A percentile compares a stretch with the other conserved stretches of the same genome.
These are phyloP conservation scores for Metallyticus violacea DNA, from an alignment of 2,888 invertebrate species.

Conservation along the genomic window DNA sequence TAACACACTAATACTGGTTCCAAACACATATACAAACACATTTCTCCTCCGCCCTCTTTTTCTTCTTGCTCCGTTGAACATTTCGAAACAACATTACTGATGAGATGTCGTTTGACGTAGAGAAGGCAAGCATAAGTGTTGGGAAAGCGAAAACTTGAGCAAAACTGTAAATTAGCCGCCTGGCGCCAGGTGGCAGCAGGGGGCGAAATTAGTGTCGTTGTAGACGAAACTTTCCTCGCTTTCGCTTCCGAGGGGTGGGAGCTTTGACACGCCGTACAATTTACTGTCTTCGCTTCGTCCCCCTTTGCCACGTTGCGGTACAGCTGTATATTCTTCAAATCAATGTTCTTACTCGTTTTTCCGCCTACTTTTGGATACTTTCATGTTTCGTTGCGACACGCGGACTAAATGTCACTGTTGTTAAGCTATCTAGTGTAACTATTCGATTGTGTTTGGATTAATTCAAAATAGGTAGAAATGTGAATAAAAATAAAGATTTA, in stretches of 20 bases:
- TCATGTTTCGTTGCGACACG: not conserved
- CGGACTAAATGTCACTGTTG: too few species aligned
- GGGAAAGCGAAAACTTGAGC: not conserved
- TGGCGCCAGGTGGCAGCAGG: not conserved
- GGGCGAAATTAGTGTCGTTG: not conserved
- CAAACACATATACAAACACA: not conserved
- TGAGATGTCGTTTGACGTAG: not conserved
- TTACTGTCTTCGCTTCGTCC: not conserved
- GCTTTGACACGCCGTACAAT: not conserved
- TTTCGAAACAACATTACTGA: not conserved
- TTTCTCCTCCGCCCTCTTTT: not conserved
- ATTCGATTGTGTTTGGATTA: too few species aligned
- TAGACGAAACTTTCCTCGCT: not conserved
- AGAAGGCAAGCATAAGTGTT: not conserved
- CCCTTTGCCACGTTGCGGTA: not conserved
- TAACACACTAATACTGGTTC: not conserved
- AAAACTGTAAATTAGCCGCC: not conserved
- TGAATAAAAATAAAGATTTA: too few species aligned
- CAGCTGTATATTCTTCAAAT: not conserved
- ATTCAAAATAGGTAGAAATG: too few species aligned
- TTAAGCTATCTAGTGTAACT: too few species aligned
- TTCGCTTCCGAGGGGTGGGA: not conserved
- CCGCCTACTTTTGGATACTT: not conserved
- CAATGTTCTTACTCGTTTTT: not conserved
- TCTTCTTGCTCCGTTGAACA: not conserved